Conservation (phyloP, 2,888 invertebrate species). For the Agrilus cyanescens region DNA sequence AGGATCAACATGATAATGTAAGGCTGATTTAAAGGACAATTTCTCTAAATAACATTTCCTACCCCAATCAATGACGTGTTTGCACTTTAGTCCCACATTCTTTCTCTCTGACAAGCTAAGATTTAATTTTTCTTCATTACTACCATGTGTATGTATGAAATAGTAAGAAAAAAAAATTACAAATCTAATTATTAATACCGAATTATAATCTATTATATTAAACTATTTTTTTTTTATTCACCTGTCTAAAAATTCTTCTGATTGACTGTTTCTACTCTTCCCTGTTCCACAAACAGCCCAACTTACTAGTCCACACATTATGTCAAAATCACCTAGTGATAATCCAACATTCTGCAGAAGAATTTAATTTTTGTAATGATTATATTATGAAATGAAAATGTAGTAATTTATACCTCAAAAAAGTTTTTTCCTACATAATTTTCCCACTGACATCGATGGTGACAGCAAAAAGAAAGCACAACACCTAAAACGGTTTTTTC, state of each 20-base stretch:
- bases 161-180: not conserved
- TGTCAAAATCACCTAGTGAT: constrained; percentile 50
- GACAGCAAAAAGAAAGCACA: constrained; percentile 80
- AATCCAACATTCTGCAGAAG: constrained; percentile 43
- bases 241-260: constrained; percentile 3
- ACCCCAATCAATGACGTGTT: constrained; percentile 67
- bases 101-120: constrained; percentile 41
- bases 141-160: not conserved
- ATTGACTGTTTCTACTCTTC: constrained; percentile 39
- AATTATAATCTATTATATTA: constrained; percentile 1
- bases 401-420: constrained; percentile 36
- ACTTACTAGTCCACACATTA: constrained; percentile 71
- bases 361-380: constrained; percentile 3
- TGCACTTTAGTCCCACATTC: constrained; percentile 58
- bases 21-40: constrained; percentile 45
- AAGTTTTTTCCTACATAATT: constrained; percentile 58
- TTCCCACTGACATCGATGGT: constrained; percentile 69
- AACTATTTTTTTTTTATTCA: constrained; percentile 2
- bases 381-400: not conserved
- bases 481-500: constrained; percentile 41
- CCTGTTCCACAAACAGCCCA: constrained; percentile 82
- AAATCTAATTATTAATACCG: no score
- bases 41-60: constrained; percentile 49
- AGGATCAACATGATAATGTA: constrained; percentile 54
- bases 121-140: constrained; percentile 26